Evolutionary conservation across 1,140 invertebrate genomes (phyloP), one percentile per base, ranked within the genome.

Genomic region (Alviniconcha marisindica): DNA sequence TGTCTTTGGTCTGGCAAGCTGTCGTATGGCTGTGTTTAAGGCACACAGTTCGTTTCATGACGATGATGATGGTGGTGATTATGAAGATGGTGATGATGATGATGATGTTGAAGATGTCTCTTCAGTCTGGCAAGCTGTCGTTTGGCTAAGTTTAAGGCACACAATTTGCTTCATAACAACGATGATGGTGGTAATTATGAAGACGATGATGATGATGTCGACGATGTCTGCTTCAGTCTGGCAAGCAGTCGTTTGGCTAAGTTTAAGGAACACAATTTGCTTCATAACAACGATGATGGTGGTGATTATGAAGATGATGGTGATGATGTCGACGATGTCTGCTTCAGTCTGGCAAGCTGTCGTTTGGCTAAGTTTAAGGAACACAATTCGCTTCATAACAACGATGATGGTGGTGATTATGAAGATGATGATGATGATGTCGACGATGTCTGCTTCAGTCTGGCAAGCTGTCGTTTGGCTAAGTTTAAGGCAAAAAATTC

Each of bases 381-480:
- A 51, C 10, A 7, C 48, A 28, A 66, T 66, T n/a, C 24, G 14
- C 2, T 33, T 66, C n/a, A 66, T 66, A 31, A 5, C 33, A 2
- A 66, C 33, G 63, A 12, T 66, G 28, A 66, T 66, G 63, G 0
- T 66, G n/a, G 33, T 66, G 63, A 66, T 66, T n/a, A 66, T 66
- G 63, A 66, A 31, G 63, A 66, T 66, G 63, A 66, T 66, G 63
- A 33, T 33, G 63, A 66, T 66, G 63, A 66, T 66, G 28, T 5
- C 15, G 15, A 1, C 4, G 21, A 24, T 3, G 28, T n/a, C 28
- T 15, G 31, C 28, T 60, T 60, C 56, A 60, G 56, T 60, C 56
- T 7, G 21, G 56, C 24, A 60, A 60, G 56, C 56, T 60, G 56
- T 60, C 56, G 18, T 60, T 60, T 51, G 48, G 7, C 21, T 51